Evolutionary conservation across 2,113 vertebrate species (phyloP).

Genomic region (Cacatua alba): DNA sequence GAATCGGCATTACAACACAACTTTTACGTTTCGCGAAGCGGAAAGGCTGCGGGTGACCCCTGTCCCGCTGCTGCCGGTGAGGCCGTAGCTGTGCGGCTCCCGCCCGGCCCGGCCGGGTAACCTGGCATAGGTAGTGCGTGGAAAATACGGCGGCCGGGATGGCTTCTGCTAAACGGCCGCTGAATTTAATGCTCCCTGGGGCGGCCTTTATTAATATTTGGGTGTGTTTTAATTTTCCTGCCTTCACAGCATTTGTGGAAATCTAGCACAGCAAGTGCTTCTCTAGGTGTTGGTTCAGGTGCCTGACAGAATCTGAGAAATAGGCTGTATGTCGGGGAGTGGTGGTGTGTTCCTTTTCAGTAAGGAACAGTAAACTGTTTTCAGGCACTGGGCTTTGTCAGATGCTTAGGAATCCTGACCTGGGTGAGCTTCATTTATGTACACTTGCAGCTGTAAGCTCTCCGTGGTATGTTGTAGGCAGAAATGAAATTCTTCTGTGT

Average conservation of each 20-base stretch:
- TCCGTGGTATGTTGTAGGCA: rapidly evolving
- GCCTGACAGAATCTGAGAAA: neutral
- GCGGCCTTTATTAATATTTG: neutral
- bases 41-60: neutral
- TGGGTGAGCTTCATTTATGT: rapidly evolving
- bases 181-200: neutral
- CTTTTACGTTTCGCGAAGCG: neutral
- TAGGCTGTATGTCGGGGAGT: rapidly evolving
- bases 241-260: neutral
- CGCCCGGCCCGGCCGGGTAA: rapidly evolving
- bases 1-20: rapidly evolving
- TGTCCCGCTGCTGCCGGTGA: neutral
- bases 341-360: neutral
- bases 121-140: rapidly evolving
- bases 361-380: neutral
- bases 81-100: neutral
- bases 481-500: neutral
- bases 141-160: neutral
- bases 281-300: neutral
- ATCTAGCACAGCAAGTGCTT: rapidly evolving
- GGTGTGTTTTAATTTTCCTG: too few species aligned
- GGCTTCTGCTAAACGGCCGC: neutral
- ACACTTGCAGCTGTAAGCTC: neutral
- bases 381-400: neutral
- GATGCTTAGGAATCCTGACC: neutral